Evolutionary conservation across 2,113 vertebrate species (phyloP).

Genomic region (Callaeas wilsoni): DNA sequence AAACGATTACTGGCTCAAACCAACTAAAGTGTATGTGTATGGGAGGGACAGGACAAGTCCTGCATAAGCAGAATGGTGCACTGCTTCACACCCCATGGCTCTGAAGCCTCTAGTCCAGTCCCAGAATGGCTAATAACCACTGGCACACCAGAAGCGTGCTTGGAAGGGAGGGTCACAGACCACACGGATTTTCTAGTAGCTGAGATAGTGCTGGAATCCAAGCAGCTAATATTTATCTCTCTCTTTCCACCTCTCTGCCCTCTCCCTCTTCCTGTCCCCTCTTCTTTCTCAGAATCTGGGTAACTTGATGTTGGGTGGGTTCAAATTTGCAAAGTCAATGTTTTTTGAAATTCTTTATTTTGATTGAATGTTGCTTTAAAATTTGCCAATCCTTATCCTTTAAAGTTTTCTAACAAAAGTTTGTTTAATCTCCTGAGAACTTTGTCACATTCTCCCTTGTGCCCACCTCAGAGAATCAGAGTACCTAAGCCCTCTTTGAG

Average conservation of each 20-base stretch:
- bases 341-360: background rate
- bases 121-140: background rate
- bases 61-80: no score
- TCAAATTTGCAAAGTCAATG: background rate
- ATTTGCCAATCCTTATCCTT: background rate
- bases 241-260: background rate
- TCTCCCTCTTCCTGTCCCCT: fast-evolving
- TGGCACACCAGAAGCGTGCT: no score
- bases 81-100: fast-evolving
- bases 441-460: fast-evolving
- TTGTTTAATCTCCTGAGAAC: background rate
- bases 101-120: background rate
- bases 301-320: background rate
- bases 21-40: background rate
- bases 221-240: background rate
- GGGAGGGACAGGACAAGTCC: background rate
- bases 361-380: background rate
- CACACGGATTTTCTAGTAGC: background rate
- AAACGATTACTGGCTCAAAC: background rate
- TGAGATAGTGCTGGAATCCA: background rate
- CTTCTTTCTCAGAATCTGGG: background rate
- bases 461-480: background rate
- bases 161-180: background rate
- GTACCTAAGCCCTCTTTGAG: background rate
- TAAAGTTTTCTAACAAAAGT: background rate